Evolutionary conservation across 2,113 vertebrate genomes (phyloP), one percentile per base, ranked within the genome.

Genomic region (Platysternon megacephalum): DNA sequence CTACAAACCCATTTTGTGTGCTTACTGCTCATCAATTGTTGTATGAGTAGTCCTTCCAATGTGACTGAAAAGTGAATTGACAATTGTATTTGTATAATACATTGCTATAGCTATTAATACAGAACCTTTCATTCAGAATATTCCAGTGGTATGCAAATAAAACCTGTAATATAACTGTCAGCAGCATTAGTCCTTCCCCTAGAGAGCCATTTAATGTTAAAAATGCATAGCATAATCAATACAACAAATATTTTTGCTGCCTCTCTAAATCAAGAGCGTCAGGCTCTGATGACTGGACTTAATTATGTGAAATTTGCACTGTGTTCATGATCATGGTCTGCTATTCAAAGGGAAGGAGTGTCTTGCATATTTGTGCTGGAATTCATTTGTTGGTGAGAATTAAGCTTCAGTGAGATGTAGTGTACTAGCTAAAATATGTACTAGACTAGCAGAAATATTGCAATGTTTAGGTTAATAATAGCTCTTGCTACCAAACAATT

Each of bases 41-140:
- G 2, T 87, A 35, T 46, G 55, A 21, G 16, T 52, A 11, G 13
- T 72, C 53, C 51, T 76, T 29, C 35, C 42, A 42, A 35, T 39
- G 55, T 90, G 80, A 39, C 68, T 72, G n/a, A 46, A 42, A 21
- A 80, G 46, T 14, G 1, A 3, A 83, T 82, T 87, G 22, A 4
- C 42, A 83, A 6, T 42, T 0, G 0, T 56, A 42, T n/a, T 44
- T 42, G 21, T 46, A 76, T 44, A 76, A 44, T 76, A 26, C 11
- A 28, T 26, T 16, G 12, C 16, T 26, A 51, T 39, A 82, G 3
- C 19, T n/a, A 42, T 21, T 90, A 87, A 51, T 13, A 78, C 28
- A 80, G 61, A 90, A 53, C 2, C 2, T 68, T 92, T 80, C 82
- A 83, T 87, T 93, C 82, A 92, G 84, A 93, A 90, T 52, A 81